phyloP scores from a whole-genome alignment of 2,888 invertebrate species.

The Drosophila prolongata region DNA sequence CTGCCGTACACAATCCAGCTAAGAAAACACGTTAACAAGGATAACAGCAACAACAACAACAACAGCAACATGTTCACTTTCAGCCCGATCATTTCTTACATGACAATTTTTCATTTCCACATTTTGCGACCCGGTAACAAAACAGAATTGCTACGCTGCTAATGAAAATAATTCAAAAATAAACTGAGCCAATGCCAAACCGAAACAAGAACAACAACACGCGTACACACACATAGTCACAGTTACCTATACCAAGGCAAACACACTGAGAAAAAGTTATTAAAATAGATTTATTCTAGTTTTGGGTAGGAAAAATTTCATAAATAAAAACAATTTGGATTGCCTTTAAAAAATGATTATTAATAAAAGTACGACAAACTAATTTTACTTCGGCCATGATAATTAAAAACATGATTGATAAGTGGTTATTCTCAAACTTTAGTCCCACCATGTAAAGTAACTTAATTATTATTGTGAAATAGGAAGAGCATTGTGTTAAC shows the following conservation, averaged over 20 bases:
- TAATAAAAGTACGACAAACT: no score
- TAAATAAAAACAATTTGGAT: no score
- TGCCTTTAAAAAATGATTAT: no score
- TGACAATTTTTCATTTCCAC: slow-evolving; percentile 41
- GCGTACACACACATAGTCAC: slow-evolving; percentile 26
- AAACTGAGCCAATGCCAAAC: slow-evolving; percentile 49
- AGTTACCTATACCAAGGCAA: slow-evolving; percentile 10
- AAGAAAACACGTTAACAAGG: slow-evolving; percentile 40
- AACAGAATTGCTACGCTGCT: slow-evolving; percentile 36
- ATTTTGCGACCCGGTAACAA: slow-evolving; percentile 28
- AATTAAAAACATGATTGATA: no score
- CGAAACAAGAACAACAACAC: slow-evolving; percentile 48
- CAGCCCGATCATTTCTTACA: slow-evolving; percentile 35
- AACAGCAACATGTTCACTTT: slow-evolving; percentile 29
- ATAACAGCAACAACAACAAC: slow-evolving; percentile 14
- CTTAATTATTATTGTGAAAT: no score
- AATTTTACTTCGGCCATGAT: no score
- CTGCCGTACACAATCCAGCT: slow-evolving; percentile 22
- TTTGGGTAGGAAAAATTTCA: no score
- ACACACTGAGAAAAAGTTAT: slow-evolving; percentile 8
- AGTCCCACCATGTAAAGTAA: no score
- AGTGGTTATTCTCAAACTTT: no score
- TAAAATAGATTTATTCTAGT: no score
- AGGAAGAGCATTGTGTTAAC: no score
- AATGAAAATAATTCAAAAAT: slow-evolving; percentile 48